phyloP scores from a whole-genome alignment of 2,888 invertebrate genomes.

The Leptopilina drosophilae region DNA sequence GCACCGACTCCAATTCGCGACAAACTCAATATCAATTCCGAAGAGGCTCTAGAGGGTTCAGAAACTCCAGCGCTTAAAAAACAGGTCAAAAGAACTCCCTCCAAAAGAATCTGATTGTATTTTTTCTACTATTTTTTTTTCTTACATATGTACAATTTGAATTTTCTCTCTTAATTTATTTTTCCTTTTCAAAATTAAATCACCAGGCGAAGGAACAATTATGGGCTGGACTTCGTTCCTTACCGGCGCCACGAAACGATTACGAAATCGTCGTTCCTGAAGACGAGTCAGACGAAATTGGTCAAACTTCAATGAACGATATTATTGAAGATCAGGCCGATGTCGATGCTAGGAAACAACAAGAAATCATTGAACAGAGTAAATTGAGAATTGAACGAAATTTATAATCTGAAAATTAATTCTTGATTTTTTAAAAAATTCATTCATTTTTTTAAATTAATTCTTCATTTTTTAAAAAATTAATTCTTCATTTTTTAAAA shows the following conservation, averaged over 20 bases:
- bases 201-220: constrained; percentile 83
- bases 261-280: constrained; percentile 99
- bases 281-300: constrained; percentile 80
- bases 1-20: constrained; percentile 89
- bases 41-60: constrained; percentile 85
- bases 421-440: no score
- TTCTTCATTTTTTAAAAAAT: no score
- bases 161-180: not conserved
- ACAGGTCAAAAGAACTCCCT: constrained; percentile 75
- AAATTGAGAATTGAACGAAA: constrained; percentile 66
- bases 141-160: not conserved
- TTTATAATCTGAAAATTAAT: no score
- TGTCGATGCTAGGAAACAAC: constrained; percentile 84
- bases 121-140: not conserved
- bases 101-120: no score
- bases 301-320: constrained; percentile 62
- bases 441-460: no score
- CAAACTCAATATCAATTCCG: constrained; percentile 95
- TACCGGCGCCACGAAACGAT: constrained; percentile 97
- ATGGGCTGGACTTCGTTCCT: constrained; percentile 85
- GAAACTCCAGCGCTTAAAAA: constrained; percentile 87
- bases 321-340: constrained; percentile 91
- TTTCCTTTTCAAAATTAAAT: constrained; percentile 28
- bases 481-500: no score
- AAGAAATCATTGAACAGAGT: constrained; percentile 85